Conservation (phyloP, 2,797 vertebrate genomes). For the Hyperoplus immaculatus region DNA sequence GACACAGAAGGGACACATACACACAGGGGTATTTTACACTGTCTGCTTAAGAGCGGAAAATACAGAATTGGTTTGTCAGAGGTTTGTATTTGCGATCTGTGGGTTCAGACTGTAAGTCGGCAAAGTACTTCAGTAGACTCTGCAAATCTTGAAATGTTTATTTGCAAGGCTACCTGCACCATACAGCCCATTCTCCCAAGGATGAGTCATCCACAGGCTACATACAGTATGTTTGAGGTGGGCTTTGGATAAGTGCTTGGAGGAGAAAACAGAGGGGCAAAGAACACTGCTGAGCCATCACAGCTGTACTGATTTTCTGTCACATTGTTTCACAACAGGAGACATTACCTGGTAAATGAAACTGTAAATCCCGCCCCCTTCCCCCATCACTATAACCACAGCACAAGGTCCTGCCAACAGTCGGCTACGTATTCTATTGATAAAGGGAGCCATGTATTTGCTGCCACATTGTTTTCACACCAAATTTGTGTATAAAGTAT, state of each 20-base stretch:
- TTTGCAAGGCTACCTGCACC: slow-evolving; percentile 83
- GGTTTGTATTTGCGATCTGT: slow-evolving; percentile 56
- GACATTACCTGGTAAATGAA: slow-evolving; percentile 80
- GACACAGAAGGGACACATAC: slow-evolving; percentile 47
- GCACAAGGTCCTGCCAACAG: slow-evolving; percentile 69
- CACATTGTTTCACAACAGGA: slow-evolving; percentile 83
- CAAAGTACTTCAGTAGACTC: slow-evolving; percentile 68
- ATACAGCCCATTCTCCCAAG: slow-evolving; percentile 73
- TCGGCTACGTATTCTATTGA: slow-evolving; percentile 56
- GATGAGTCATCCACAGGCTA: slow-evolving; percentile 85
- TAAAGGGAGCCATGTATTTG: slow-evolving; percentile 53
- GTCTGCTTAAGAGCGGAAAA: slow-evolving; percentile 31
- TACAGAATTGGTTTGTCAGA: slow-evolving; percentile 45
- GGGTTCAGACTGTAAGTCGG: slow-evolving; percentile 69
- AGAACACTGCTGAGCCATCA: slow-evolving; percentile 82
- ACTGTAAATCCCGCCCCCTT: slow-evolving; percentile 74
- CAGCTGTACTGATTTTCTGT: slow-evolving; percentile 83
- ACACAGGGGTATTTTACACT: slow-evolving; percentile 33
- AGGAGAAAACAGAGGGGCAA: slow-evolving; percentile 75
- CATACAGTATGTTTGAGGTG: slow-evolving; percentile 78
- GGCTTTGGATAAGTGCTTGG: slow-evolving; percentile 77
- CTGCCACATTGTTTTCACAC: slow-evolving; percentile 40
- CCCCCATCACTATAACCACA: slow-evolving; percentile 44
- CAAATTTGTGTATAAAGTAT: slow-evolving; percentile 29
- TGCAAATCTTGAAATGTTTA: slow-evolving; percentile 79